phyloP scores from a whole-genome alignment of 2,888 invertebrate species.

The Aproaerema taeniolella region DNA sequence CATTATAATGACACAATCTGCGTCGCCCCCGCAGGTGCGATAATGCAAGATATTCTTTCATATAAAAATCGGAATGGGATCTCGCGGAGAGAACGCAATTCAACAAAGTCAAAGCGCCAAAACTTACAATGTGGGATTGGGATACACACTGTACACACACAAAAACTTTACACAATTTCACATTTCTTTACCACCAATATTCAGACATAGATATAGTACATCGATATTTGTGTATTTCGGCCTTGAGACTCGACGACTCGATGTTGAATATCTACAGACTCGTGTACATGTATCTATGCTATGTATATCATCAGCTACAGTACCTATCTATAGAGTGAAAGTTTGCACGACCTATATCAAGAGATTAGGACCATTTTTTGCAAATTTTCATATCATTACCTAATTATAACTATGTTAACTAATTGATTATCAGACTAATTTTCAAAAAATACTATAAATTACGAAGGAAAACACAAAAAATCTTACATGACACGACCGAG shows the following conservation, averaged over 20 bases:
- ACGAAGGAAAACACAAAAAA: constrained; percentile 68
- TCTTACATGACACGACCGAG: constrained; percentile 78
- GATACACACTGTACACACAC: constrained; percentile 31
- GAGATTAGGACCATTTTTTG: constrained; percentile 33
- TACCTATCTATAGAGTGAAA: constrained; percentile 75
- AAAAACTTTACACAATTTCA: constrained; percentile 35
- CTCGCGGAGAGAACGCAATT: constrained; percentile 38
- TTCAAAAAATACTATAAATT: constrained; percentile 47
- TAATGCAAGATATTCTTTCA: too few relatives aligned
- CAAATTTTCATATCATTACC: too few relatives aligned
- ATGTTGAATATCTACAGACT: constrained; percentile 71
- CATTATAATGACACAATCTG: too few relatives aligned
- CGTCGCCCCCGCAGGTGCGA: too few relatives aligned
- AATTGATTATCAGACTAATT: constrained; percentile 39
- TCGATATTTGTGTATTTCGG: constrained; percentile 72
- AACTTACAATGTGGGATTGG: constrained; percentile 32
- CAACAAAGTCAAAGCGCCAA: constrained; percentile 33
- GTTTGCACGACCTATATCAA: constrained; percentile 69
- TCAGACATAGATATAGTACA: constrained; percentile 45
- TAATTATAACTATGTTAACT: constrained; percentile 37
- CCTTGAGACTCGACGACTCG: constrained; percentile 72
- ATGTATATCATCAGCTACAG: constrained; percentile 29
- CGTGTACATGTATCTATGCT: constrained; percentile 47
- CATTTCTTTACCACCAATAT: constrained; percentile 49
- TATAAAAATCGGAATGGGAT: too few relatives aligned